A percentile compares a stretch with the other conserved stretches of the same genome.
Evolutionary conservation across 64 coral and sea anemone genomes (phyloP).

Genomic region (Stylophora pistillata): DNA sequence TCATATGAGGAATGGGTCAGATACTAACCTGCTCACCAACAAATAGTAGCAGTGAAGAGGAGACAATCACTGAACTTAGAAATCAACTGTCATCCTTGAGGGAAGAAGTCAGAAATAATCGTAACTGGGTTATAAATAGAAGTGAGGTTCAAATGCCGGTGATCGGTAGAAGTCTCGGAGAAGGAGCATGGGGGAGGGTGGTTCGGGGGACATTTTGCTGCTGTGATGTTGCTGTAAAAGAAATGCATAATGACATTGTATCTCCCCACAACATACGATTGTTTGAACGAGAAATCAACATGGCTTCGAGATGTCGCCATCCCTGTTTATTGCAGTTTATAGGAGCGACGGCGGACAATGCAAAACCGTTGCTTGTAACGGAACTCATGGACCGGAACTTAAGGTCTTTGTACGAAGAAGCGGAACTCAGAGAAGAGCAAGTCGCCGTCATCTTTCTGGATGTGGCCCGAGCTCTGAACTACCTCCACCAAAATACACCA

Average conservation of each 20-base stretch:
- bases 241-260: constrained; percentile 11
- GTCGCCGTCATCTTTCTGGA: too few relatives aligned
- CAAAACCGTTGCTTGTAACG: constrained; percentile 37
- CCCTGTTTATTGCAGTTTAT: constrained; percentile 77
- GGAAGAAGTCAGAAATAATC: too few relatives aligned
- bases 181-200: constrained; percentile 54
- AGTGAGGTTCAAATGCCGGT: constrained; percentile 24
- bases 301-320: constrained; percentile 69
- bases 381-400: constrained; percentile 66
- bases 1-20: too few relatives aligned
- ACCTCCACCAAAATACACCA: too few relatives aligned
- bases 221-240: constrained; percentile 55
- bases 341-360: constrained; percentile 58
- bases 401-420: not conserved
- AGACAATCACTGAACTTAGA: too few relatives aligned
- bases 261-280: not conserved
- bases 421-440: not conserved
- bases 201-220: constrained; percentile 32
- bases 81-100: too few relatives aligned
- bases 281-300: constrained; percentile 60
- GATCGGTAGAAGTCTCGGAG: constrained; percentile 8
- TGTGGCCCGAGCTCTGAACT: too few relatives aligned
- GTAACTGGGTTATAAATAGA: not conserved
- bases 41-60: too few relatives aligned
- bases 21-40: too few relatives aligned